Evolutionary conservation across 1,140 invertebrate genomes (phyloP).

Genomic region (Stratiolaelaps scimitus): DNA sequence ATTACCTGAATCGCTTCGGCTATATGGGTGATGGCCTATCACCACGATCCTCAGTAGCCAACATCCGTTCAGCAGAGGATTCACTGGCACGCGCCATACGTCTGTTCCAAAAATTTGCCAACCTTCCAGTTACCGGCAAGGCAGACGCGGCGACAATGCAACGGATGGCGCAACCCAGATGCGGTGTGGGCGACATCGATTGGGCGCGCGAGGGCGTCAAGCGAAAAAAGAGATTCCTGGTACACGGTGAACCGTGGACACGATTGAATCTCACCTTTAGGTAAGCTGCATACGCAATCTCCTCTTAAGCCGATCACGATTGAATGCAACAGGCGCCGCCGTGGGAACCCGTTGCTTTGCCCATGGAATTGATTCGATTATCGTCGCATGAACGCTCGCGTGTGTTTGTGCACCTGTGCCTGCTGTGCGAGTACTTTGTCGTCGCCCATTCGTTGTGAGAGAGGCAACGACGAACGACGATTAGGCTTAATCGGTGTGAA

Average conservation of each 20-base stretch:
- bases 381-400: too few species aligned
- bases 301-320: neutral
- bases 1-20: neutral
- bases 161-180: neutral
- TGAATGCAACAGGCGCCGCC: neutral
- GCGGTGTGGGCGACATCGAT: slow-evolving; percentile 13
- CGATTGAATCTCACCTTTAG: slow-evolving; percentile 4
- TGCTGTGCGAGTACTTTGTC: too few species aligned
- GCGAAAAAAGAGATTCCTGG: neutral
- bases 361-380: too few species aligned
- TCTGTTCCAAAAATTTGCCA: neutral
- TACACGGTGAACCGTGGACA: slow-evolving; percentile 19
- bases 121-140: neutral
- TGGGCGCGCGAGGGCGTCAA: neutral
- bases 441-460: too few species aligned
- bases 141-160: neutral
- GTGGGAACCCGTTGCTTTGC: too few species aligned
- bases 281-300: neutral
- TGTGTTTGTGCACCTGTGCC: too few species aligned
- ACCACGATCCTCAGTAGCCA: neutral
- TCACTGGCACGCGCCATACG: neutral
- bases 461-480: too few species aligned
- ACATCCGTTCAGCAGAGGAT: neutral
- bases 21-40: neutral
- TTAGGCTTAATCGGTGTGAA: too few species aligned